Base-by-base conservation (phyloP, 92 coral and sea anemone genomes). In the Muricea muricata region DNA sequence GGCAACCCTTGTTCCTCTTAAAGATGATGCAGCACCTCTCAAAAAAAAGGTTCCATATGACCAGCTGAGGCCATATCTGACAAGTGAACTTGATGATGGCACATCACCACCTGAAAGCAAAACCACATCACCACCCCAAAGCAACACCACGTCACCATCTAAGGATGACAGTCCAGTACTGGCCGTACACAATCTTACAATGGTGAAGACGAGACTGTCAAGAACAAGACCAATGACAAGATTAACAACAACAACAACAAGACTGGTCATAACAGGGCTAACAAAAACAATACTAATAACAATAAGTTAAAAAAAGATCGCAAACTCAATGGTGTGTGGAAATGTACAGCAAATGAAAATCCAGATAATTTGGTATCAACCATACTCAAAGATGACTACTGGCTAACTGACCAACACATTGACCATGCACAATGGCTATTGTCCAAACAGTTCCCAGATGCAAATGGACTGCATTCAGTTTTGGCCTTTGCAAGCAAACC, bases 1-100 rank as follows among this genome's bases (percentile, higher is more conserved):
- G 72, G 72, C 72, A 34, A 65, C 72, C 72, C 72, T 65, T 65
- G 72, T 65, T 65, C 39, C 72, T 39, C 29, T 29, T 65, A 65
- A 65, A 39, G 42, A 65, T 65, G 70, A 63, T 63, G 72, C 42
- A 65, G 37, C 72, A 65, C 72, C 37, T 7, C 72, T 65, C 8
- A 65, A 65, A 63, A n/a, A 63, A 34, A 65, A 65, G 29, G 72
- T 7, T 25, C 72, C 72, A 65, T 65, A 65, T 24, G 72, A 65
- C 29, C 72, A 65, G n/a, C 72, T 65, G 72, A 65, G 72, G 29
- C 72, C 72, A 65, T 65, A 65, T 18, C 25, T 25, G 72, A 65
- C 42, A 65, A 65, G 72, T 18, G 39, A 65, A 39, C 42, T 65
- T 65, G 37, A 21, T 34, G 42, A 8, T 7, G 20, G 25, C 29